Evolutionary conservation across 2,797 vertebrate species (phyloP), one percentile per base, ranked within the genome.

Genomic region (Periparus ater): DNA sequence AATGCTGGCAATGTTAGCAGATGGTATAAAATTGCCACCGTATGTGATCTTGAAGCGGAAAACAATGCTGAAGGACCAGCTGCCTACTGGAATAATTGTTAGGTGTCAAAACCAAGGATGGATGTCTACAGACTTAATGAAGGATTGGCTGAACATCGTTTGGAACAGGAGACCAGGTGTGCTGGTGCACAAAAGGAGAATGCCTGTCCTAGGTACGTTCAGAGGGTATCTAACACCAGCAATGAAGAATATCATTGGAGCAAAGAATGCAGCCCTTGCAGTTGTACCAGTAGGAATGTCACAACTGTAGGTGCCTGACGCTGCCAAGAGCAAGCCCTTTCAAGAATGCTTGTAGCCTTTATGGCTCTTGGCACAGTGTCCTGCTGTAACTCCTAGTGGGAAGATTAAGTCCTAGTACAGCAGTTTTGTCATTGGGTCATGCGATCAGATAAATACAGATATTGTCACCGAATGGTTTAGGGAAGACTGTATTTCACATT

Each of bases 21-120:
- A 96, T 97, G 96, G 96, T 85, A 89, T 89, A 94, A 97, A 96
- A 97, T 96, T 97, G 96, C 95, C 92, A 95, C 95, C 96, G 92
- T 97, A 97, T 97, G 96, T 96, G 96, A 95, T 97, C 91, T 65
- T 95, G 96, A 96, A 97, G 95, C 92, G 88, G 92, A 97, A 96
- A 97, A 96, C 96, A 96, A 95, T 96, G 81, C 94, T 92, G 95
- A 96, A 97, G 93, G 95, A 95, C 91, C 94, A 97, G 94, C 78
- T 97, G 96, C 94, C 86, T 95, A 80, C 95, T 94, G 94, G 91
- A 96, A 95, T 97, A 96, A 96, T 96, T 92, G 95, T 92, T 96
- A 94, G 94, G 89, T 97, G 95, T 96, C 96, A 97, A 85, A 95
- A 85, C 72, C 75, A 95, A 96, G 94, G 93, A 97, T 97, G 89